Evolutionary conservation across 1,140 invertebrate genomes (phyloP).

Genomic region (Leguminivora glycinivorella): DNA sequence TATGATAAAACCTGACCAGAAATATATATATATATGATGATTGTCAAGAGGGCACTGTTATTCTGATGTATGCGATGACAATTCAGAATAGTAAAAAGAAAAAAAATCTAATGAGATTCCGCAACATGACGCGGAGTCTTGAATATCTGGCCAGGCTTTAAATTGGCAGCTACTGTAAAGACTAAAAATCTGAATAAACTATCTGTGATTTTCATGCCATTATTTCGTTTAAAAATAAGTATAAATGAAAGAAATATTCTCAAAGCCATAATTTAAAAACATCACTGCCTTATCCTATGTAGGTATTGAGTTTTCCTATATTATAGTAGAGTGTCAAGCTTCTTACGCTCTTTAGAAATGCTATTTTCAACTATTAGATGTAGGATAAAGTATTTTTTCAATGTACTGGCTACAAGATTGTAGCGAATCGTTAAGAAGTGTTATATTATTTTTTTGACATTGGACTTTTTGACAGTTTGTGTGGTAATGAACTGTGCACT

Average conservation of each 20-base stretch:
- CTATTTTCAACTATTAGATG: slow-evolving; percentile 20
- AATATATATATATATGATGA: too few relatives aligned
- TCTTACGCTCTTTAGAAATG: slow-evolving; percentile 7
- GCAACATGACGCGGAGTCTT: too few relatives aligned
- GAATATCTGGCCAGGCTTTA: too few relatives aligned
- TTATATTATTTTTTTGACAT: not conserved
- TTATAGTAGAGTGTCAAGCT: slow-evolving; percentile 17
- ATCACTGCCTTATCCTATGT: not conserved
- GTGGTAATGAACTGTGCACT: slow-evolving; percentile 16
- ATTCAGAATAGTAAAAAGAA: too few relatives aligned
- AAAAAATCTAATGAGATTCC: too few relatives aligned
- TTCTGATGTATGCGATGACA: too few relatives aligned
- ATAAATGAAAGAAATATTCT: not conserved
- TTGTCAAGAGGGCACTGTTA: too few relatives aligned
- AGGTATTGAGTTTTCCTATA: slow-evolving; percentile 11
- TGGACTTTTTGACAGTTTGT: not conserved
- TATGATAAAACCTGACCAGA: too few relatives aligned
- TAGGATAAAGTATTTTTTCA: slow-evolving; percentile 20
- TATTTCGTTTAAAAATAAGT: not conserved
- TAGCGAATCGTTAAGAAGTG: not conserved
- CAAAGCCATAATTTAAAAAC: not conserved
- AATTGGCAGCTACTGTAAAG: not conserved
- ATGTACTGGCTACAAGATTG: slow-evolving; percentile 5
- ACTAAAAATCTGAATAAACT: not conserved
- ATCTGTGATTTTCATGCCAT: not conserved